A percentile compares a stretch with the other conserved stretches of the same genome.
These are phyloP conservation scores for Vicugna pacos DNA, from an alignment of 2,113 vertebrate species.

Conservation along the genomic window DNA sequence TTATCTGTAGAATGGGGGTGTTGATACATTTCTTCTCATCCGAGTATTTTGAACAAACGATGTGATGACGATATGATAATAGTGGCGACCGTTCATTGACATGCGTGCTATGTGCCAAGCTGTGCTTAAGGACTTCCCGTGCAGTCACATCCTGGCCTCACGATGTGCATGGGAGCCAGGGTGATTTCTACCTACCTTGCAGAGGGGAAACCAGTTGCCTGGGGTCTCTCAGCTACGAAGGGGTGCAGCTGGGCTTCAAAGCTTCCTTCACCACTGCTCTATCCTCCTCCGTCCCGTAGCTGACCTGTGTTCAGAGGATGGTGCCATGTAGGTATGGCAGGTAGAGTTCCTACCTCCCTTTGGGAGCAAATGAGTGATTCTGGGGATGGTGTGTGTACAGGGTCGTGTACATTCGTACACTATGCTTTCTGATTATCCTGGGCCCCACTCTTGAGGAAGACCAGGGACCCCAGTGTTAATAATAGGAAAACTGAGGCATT, in stretches of 20 bases:
- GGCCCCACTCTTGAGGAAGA: background rate
- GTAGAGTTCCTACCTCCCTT: fast-evolving
- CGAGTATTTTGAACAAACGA: background rate
- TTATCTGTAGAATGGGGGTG: background rate
- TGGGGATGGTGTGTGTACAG: background rate
- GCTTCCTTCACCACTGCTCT: fast-evolving
- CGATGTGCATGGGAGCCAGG: background rate
- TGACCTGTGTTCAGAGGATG: fast-evolving
- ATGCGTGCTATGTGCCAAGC: background rate
- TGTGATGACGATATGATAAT: fast-evolving
- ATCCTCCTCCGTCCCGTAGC: fast-evolving
- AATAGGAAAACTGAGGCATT: background rate
- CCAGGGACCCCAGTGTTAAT: background rate
- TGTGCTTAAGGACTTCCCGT: fast-evolving
- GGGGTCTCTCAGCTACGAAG: background rate
- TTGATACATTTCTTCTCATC: background rate
- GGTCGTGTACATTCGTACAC: fast-evolving
- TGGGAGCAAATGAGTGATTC: background rate
- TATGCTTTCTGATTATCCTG: background rate
- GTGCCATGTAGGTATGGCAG: fast-evolving
- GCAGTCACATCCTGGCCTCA: background rate
- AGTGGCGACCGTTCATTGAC: fast-evolving
- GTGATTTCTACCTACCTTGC: fast-evolving
- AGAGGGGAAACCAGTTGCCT: background rate
- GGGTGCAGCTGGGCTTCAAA: background rate